These are phyloP conservation scores for Drosophila helvetica DNA, from an alignment of 2,888 invertebrate genomes.

Conservation along the genomic window DNA sequence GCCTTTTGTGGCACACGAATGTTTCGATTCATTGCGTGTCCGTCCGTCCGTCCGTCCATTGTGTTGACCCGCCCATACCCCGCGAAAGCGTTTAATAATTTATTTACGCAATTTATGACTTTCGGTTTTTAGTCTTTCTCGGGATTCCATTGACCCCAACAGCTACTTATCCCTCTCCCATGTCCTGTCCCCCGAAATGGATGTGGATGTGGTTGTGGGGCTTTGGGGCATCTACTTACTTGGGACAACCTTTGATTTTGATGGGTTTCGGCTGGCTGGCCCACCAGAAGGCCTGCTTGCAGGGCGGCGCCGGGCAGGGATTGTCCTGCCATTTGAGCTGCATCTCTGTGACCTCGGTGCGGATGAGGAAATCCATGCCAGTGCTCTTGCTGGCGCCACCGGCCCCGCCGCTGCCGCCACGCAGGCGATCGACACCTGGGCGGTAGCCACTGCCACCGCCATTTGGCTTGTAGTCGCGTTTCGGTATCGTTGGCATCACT, in stretches of 20 bases:
- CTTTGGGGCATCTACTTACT: conserved; percentile 55
- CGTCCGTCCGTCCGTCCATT: conserved; percentile 21
- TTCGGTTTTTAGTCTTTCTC: conserved; percentile 33
- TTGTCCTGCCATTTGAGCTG: conserved; percentile 79
- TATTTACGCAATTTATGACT: conserved; percentile 75
- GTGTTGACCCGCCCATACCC: conserved; percentile 24
- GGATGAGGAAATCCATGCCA: conserved; percentile 60
- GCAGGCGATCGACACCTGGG: conserved; percentile 44
- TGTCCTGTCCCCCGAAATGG: not conserved
- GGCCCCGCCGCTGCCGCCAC: not conserved
- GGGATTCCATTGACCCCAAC: conserved; percentile 65
- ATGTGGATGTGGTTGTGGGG: conserved; percentile 18
- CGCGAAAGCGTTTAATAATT: conserved; percentile 59
- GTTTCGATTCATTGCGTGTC: conserved; percentile 32
- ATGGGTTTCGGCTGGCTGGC: conserved; percentile 83
- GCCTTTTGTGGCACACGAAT: conserved; percentile 30
- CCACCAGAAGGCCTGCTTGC: conserved; percentile 83
- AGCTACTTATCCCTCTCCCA: not conserved
- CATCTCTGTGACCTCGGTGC: conserved; percentile 80
- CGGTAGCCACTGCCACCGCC: conserved; percentile 44
- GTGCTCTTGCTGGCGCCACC: conserved; percentile 37
- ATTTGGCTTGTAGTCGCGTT: conserved; percentile 64
- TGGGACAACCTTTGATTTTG: conserved; percentile 79
- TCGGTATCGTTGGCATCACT: conserved; percentile 79
- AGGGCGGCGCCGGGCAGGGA: conserved; percentile 79